Percentiles rank a stretch among this genome's conserved stretches.
Conservation (phyloP, 2,888 invertebrate genomes). For the Xanthia icteritia region DNA sequence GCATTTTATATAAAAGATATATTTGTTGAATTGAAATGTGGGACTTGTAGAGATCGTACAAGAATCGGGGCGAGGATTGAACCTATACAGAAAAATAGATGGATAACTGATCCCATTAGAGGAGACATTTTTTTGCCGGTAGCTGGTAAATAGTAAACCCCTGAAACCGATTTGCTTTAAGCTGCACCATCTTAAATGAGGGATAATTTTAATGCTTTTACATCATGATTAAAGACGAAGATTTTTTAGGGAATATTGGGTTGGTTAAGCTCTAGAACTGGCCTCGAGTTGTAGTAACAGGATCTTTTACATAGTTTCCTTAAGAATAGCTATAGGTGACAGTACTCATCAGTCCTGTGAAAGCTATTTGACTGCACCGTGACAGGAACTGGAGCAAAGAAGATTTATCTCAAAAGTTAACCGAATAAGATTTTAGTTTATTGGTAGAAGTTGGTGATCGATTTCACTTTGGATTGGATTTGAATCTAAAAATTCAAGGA, state of each 20-base stretch:
- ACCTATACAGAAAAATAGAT: background rate
- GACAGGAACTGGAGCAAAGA: slow-evolving; percentile 3
- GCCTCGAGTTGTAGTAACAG: too few species aligned
- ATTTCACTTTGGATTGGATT: slow-evolving; percentile 18
- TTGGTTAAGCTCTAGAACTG: too few species aligned
- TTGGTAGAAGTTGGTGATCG: slow-evolving; percentile 27
- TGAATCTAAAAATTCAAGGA: slow-evolving; percentile 5
- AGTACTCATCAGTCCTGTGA: background rate
- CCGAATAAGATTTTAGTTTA: slow-evolving; percentile 34
- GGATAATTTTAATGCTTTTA: too few species aligned
- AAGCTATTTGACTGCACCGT: slow-evolving; percentile 20
- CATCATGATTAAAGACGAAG: too few species aligned
- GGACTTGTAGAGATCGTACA: background rate
- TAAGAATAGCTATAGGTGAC: background rate
- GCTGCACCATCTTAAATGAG: too few species aligned
- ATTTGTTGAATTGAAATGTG: slow-evolving; percentile 32
- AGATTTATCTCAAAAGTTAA: slow-evolving; percentile 33
- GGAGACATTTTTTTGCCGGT: too few species aligned
- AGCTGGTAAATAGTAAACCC: too few species aligned
- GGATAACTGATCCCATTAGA: background rate
- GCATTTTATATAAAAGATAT: slow-evolving; percentile 34
- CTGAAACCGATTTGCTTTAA: too few species aligned
- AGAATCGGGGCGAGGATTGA: background rate
- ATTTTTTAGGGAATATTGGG: too few species aligned
- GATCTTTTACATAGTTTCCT: too few species aligned